phyloP scores from a whole-genome alignment of 1,140 invertebrate genomes.

The Drosophila guanche region DNA sequence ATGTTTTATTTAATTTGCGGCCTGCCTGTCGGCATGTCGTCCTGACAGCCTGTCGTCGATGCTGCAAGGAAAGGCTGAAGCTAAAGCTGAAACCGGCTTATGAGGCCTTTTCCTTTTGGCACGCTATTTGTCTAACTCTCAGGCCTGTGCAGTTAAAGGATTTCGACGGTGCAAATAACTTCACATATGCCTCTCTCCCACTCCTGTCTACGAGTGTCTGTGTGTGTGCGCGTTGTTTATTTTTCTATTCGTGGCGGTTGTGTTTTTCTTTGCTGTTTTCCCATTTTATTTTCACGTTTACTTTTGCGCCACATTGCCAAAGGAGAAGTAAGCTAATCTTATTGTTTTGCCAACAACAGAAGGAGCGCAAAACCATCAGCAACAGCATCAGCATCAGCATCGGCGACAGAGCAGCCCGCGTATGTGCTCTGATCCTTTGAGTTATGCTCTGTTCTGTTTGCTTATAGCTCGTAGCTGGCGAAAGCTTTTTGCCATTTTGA shows the following conservation, averaged over 20 bases:
- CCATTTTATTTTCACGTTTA: conserved; percentile 64
- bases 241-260: conserved; percentile 66
- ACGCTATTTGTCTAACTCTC: conserved; percentile 76
- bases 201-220: conserved; percentile 15
- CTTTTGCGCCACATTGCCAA: conserved; percentile 33
- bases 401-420: conserved; percentile 11
- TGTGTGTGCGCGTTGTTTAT: conserved; percentile 61
- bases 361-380: not conserved
- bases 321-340: conserved; percentile 78
- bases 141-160: conserved; percentile 75
- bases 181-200: conserved; percentile 46
- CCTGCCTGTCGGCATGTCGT: conserved; percentile 1
- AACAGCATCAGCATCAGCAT: conserved; percentile 9
- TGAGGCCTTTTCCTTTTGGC: conserved; percentile 52
- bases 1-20: conserved; percentile 80
- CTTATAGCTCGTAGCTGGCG: conserved; percentile 49
- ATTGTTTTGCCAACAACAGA: conserved; percentile 73
- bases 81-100: conserved; percentile 33
- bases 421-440: conserved; percentile 72
- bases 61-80: not conserved
- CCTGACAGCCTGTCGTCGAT: conserved; percentile 60
- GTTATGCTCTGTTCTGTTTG: conserved; percentile 71
- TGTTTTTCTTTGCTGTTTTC: conserved; percentile 69
- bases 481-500: conserved; percentile 80
- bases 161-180: conserved; percentile 69